phyloP scores from a whole-genome alignment of 2,797 vertebrate species.

The Myiotriccus ornatus region DNA sequence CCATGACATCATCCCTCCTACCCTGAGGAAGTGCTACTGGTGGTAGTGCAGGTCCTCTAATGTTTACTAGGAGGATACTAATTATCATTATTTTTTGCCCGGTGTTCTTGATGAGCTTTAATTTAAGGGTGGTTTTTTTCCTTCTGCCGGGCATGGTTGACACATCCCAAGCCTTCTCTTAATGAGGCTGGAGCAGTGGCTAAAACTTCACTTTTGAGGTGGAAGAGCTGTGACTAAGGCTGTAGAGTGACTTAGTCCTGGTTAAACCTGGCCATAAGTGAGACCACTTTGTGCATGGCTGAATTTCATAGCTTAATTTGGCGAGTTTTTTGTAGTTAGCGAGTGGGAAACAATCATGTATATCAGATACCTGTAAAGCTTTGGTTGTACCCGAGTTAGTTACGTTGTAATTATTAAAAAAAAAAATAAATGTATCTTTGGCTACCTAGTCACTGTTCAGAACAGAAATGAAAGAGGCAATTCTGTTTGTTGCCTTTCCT shows the following conservation, averaged over 20 bases:
- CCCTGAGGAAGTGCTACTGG: conserved; percentile 56
- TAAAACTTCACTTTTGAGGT: not conserved
- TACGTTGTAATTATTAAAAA: not conserved
- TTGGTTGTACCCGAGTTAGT: not conserved
- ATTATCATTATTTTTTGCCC: not conserved
- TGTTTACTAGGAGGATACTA: not conserved
- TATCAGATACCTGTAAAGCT: not conserved
- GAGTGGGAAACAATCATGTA: not conserved
- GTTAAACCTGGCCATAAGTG: not conserved
- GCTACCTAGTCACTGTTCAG: not conserved
- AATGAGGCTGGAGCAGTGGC: not conserved
- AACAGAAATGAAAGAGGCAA: not conserved
- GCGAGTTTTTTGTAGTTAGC: not conserved
- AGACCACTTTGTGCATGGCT: not conserved
- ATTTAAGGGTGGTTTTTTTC: not conserved
- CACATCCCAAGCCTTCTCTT: not conserved
- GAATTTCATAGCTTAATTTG: not conserved
- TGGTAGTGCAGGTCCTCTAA: conserved; percentile 28
- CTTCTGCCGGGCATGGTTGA: fast-evolving
- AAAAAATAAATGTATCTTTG: fast-evolving
- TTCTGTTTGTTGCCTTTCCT: not conserved
- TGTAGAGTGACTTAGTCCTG: not conserved
- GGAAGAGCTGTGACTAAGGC: not conserved
- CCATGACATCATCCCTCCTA: conserved; percentile 62
- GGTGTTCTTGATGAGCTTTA: not conserved